Base-by-base conservation (phyloP, 2,113 vertebrate species). In the Heterocephalus glaber region DNA sequence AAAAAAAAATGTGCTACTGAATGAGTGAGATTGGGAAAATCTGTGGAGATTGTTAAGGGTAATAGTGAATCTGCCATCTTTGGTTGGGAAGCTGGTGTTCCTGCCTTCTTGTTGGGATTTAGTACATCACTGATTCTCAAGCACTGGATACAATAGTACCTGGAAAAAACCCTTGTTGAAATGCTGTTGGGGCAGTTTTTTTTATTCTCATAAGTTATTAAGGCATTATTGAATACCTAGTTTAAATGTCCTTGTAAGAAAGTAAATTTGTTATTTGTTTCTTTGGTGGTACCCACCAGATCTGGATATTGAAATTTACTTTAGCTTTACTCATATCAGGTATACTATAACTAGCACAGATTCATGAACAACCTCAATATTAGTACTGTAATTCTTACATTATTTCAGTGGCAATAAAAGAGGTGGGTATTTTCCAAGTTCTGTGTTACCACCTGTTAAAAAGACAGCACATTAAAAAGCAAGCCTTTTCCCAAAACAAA, bases 261-360 rank as follows among this genome's bases (percentile, higher is more conserved):
- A 89, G 28, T 49, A 49, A n/a, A n/a, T 84, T 81, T 93, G 63
- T 82, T 86, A 56, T 68, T 93, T 93, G 26, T 85, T 95, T 93
- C 83, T 80, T 4, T 63, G 84, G 60, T 89, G n/a, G 47, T 93
- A 70, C 14, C 61, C 7, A 83, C 26, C 58, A 86, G 44, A 70
- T 65, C 16, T 90, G 47, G 80, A 30, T 91, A 5, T 76, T 81
- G 49, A 88, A 41, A 92, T 82, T 94, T 81, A 58, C 49, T 74
- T 94, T 80, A 93, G 33, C 35, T 60, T 92, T 89, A 77, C 54
- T 47, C 16, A 11, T 49, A 17, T 66, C 41, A 89, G 30, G 68
- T 89, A 56, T 35, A 33, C 44, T 79, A 1, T 81, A 84, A 44
- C 58, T 16, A 77, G 13, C 38, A 72, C 60, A 76, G 7, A 10